A percentile compares a stretch with the other conserved stretches of the same genome.
Evolutionary conservation across 2,888 invertebrate genomes (phyloP).

Genomic region (Tipula helvola): DNA sequence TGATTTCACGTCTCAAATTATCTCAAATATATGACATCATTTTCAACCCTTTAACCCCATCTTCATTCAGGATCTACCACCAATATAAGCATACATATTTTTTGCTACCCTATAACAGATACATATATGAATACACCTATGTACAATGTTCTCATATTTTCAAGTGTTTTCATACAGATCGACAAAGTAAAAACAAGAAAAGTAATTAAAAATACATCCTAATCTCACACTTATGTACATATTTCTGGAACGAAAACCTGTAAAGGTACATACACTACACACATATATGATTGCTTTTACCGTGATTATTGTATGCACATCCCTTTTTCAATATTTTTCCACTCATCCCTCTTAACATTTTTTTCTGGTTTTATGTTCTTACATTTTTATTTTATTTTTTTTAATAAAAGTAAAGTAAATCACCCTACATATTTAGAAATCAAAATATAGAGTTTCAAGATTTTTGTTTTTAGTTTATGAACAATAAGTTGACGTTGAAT

Average conservation of each 20-base stretch:
- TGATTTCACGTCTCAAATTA: no score
- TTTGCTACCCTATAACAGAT: background rate
- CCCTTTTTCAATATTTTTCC: background rate
- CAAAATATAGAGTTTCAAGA: background rate
- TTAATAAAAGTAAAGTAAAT: background rate
- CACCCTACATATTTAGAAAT: background rate
- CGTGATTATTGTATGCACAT: background rate
- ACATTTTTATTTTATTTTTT: no score
- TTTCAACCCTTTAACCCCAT: background rate
- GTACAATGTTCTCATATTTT: background rate
- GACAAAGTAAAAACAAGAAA: background rate
- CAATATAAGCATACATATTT: background rate
- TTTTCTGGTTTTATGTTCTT: background rate
- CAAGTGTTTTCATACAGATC: background rate
- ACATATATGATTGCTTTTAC: background rate
- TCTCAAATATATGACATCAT: background rate
- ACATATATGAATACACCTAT: background rate
- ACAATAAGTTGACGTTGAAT: background rate
- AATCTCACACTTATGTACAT: background rate
- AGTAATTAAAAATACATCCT: slow-evolving; percentile 4
- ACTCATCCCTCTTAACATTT: background rate
- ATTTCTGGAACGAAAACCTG: background rate
- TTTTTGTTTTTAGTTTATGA: background rate
- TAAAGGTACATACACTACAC: background rate
- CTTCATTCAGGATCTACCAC: background rate